Conservation (phyloP, 2,113 vertebrate species). For the Passer montanus region DNA sequence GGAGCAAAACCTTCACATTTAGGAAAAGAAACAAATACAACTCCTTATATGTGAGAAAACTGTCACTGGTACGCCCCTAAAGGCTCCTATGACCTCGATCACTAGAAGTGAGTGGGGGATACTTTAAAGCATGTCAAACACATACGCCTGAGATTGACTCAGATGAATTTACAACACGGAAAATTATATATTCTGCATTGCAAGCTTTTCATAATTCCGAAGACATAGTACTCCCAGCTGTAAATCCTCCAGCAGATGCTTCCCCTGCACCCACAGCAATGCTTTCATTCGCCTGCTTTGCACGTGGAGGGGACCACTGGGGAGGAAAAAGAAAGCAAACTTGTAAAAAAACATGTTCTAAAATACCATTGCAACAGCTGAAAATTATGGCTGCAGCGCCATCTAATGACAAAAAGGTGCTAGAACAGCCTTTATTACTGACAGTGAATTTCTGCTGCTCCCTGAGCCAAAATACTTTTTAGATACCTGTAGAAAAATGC, state of each 20-base stretch:
- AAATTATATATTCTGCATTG: not conserved
- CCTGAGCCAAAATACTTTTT: not conserved
- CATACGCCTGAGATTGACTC: not conserved
- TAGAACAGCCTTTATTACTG: not conserved
- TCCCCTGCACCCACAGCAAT: not conserved
- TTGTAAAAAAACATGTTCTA: not conserved
- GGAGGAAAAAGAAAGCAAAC: not conserved
- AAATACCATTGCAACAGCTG: accelerated
- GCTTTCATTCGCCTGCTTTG: not conserved
- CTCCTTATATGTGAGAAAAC: not conserved
- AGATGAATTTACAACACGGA: not conserved
- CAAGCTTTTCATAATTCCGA: not conserved
- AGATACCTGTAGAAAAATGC: not conserved
- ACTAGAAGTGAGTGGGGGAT: not conserved
- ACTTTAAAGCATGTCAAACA: not conserved
- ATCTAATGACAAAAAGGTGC: not conserved
- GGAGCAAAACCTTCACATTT: not conserved
- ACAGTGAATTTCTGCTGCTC: not conserved
- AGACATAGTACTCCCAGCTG: not conserved
- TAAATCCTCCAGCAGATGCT: not conserved
- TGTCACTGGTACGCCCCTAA: not conserved
- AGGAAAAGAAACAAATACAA: not conserved
- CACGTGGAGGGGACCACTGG: not conserved
- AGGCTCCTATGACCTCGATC: not conserved
- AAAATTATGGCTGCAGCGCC: not conserved